Percentiles rank a stretch among this genome's conserved stretches.
Conservation (phyloP, 2,797 vertebrate genomes). For the Cryptoblepharus egeriae region DNA sequence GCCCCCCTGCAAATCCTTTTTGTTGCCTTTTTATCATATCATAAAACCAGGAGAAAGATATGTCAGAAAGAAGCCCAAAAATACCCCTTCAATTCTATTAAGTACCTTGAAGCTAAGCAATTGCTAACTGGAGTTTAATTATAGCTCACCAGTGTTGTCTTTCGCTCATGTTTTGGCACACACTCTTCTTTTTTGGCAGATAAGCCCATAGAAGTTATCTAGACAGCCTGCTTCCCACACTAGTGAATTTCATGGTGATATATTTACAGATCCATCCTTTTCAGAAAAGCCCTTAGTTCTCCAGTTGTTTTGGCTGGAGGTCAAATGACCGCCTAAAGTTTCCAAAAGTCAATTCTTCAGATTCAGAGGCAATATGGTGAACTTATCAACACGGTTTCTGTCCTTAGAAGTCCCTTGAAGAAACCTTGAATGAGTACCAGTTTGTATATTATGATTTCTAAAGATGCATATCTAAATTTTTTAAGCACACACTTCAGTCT, state of each 20-base stretch:
- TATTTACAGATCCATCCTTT: conserved; percentile 1
- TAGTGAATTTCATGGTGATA: conserved; percentile 22
- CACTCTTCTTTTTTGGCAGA: background rate
- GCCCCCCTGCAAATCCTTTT: conserved; percentile 5
- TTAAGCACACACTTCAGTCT: background rate
- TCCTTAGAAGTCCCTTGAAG: background rate
- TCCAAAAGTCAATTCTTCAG: background rate
- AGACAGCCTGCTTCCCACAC: background rate
- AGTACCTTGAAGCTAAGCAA: conserved; percentile 26
- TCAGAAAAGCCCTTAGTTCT: conserved; percentile 1
- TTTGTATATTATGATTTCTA: background rate
- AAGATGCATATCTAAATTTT: background rate
- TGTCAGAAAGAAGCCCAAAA: background rate
- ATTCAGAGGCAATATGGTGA: background rate
- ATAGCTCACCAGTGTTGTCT: background rate
- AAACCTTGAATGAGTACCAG: background rate
- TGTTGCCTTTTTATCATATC: background rate
- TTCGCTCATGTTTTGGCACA: conserved; percentile 11
- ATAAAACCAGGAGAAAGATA: background rate
- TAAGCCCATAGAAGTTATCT: conserved; percentile 2
- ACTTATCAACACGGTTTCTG: background rate
- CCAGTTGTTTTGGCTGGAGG: background rate
- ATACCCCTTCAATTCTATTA: background rate
- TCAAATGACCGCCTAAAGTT: background rate
- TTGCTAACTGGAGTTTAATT: conserved; percentile 32